phyloP scores from a whole-genome alignment of 2,888 invertebrate species.

The Pomacea canaliculata region DNA sequence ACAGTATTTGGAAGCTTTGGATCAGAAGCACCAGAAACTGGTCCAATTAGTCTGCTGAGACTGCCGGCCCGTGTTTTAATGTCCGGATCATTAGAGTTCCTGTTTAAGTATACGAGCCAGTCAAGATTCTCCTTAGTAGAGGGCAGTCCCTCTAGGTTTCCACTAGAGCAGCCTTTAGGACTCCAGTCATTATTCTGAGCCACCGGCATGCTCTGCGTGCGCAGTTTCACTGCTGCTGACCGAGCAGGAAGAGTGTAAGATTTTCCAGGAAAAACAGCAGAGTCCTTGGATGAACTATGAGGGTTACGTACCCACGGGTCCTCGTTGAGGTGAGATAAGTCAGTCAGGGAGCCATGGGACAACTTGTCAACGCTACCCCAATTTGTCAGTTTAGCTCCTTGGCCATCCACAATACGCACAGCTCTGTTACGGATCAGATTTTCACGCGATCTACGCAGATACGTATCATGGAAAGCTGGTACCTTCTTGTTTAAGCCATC shows the following conservation, averaged over 20 bases:
- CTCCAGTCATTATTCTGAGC: constrained; percentile 13
- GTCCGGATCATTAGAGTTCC: constrained; percentile 41
- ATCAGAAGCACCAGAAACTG: not conserved
- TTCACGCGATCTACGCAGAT: constrained; percentile 21
- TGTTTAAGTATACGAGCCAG: constrained; percentile 59
- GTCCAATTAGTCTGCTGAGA: constrained; percentile 7
- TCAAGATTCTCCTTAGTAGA: constrained; percentile 49
- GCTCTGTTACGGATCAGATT: constrained; percentile 27
- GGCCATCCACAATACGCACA: constrained; percentile 18
- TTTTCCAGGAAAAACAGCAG: not conserved
- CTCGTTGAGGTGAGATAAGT: constrained; percentile 45
- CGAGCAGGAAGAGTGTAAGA: not conserved
- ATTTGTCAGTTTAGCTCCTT: constrained; percentile 43
- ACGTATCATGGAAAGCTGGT: constrained; percentile 47
- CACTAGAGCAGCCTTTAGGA: constrained; percentile 20
- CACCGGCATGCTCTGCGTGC: not conserved
- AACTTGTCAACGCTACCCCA: constrained; percentile 46
- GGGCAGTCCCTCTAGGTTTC: constrained; percentile 23
- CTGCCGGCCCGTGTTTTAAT: constrained; percentile 16
- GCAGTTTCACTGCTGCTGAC: constrained; percentile 1
- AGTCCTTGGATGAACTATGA: not conserved
- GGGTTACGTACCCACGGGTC: constrained; percentile 51
- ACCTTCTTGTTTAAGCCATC: constrained; percentile 34
- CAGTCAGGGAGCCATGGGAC: constrained; percentile 43
- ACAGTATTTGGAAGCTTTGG: not conserved